Conservation (phyloP, 2,888 invertebrate species). For the Drosophila flavopinicola region DNA sequence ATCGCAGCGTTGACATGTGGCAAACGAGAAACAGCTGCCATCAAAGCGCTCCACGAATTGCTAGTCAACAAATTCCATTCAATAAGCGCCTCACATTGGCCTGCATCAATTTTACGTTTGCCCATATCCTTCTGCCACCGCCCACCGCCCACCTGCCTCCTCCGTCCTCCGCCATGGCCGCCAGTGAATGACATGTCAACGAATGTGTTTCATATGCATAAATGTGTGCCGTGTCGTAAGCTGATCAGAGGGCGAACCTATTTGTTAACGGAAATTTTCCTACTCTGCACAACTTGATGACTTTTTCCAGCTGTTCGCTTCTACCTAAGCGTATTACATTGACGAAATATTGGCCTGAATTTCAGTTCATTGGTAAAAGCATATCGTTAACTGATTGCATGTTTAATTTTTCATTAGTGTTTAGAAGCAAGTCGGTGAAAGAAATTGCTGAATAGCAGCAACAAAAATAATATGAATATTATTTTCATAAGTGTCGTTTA, state of each 20-base stretch:
- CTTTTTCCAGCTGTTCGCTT: slow-evolving; percentile 17
- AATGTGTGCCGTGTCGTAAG: slow-evolving; percentile 41
- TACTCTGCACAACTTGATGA: slow-evolving; percentile 13
- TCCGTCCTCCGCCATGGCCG: not conserved
- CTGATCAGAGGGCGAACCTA: slow-evolving; percentile 41
- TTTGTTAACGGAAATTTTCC: slow-evolving; percentile 15
- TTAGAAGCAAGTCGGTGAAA: too few relatives aligned
- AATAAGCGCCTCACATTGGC: slow-evolving; percentile 54
- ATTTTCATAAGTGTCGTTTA: too few relatives aligned
- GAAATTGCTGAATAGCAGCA: too few relatives aligned
- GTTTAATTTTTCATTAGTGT: slow-evolving; percentile 1
- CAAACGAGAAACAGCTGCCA: slow-evolving; percentile 34
- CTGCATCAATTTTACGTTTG: slow-evolving; percentile 22
- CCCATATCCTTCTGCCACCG: too few relatives aligned
- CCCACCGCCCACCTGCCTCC: too few relatives aligned
- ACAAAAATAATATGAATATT: too few relatives aligned
- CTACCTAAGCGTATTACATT: slow-evolving; percentile 40
- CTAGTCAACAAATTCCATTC: slow-evolving; percentile 71
- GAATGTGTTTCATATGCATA: slow-evolving; percentile 24
- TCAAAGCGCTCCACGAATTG: slow-evolving; percentile 43
- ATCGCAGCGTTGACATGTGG: slow-evolving; percentile 63
- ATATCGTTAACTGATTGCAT: slow-evolving; percentile 21
- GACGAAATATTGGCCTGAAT: slow-evolving; percentile 13
- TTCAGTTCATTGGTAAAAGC: not conserved
- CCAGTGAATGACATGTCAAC: slow-evolving; percentile 15